A percentile compares a stretch with the other conserved stretches of the same genome.
Evolutionary conservation across 2,888 invertebrate species (phyloP).

Genomic region (Callinectes sapidus): DNA sequence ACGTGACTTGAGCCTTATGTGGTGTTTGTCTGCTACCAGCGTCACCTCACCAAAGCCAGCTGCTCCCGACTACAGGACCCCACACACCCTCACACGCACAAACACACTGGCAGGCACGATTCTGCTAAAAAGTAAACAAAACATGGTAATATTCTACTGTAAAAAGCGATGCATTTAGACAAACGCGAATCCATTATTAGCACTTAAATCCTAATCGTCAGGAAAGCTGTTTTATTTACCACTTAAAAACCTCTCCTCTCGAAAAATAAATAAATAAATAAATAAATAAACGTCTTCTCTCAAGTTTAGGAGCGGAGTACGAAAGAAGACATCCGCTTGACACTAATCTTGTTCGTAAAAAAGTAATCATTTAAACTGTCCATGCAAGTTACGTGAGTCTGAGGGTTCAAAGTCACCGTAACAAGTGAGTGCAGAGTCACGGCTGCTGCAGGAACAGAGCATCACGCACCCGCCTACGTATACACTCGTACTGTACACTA

Average conservation of each 20-base stretch:
- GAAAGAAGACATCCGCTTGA: no score
- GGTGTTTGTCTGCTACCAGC: neutral
- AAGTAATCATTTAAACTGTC: neutral
- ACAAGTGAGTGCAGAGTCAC: neutral
- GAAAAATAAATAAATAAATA: no score
- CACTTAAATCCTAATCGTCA: no score
- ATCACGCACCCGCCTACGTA: neutral
- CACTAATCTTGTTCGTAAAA: neutral
- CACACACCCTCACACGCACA: constrained; percentile 3
- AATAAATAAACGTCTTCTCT: no score
- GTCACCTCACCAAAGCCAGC: constrained; percentile 26
- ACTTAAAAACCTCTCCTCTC: neutral
- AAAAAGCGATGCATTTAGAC: neutral
- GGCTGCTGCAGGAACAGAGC: neutral
- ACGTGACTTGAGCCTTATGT: neutral
- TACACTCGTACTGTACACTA: neutral
- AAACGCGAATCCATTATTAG: no score
- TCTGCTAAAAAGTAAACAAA: neutral
- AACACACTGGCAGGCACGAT: neutral
- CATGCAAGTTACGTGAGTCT: neutral
- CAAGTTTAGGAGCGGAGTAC: no score
- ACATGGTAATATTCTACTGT: neutral
- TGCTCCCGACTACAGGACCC: neutral
- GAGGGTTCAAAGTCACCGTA: neutral
- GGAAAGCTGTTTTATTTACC: neutral